These are phyloP conservation scores for Rhinogobius similis DNA, from an alignment of 2,113 vertebrate species.

Conservation along the genomic window DNA sequence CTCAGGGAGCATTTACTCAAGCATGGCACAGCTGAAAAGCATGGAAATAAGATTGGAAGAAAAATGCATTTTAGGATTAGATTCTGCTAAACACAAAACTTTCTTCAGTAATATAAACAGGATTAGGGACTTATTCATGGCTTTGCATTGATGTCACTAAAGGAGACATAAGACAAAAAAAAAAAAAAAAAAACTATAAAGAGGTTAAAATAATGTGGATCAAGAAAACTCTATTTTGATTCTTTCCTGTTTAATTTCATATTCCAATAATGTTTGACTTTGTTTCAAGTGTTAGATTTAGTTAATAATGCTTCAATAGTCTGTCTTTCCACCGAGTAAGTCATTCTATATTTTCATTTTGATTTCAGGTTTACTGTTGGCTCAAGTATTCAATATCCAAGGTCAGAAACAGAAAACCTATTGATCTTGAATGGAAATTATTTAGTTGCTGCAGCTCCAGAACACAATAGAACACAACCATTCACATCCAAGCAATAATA, in stretches of 20 bases:
- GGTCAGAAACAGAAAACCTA: no score
- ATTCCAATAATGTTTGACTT: not conserved
- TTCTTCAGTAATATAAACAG: not conserved
- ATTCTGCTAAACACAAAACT: not conserved
- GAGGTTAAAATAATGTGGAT: not conserved
- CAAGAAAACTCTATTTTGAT: not conserved
- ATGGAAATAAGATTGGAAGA: constrained; percentile 3
- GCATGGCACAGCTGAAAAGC: not conserved
- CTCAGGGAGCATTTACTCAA: not conserved
- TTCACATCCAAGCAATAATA: no score
- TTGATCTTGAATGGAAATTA: no score
- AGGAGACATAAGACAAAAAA: no score
- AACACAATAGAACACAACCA: no score
- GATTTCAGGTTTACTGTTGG: no score
- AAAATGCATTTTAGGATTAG: not conserved
- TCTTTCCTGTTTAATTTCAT: not conserved
- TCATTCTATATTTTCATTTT: no score
- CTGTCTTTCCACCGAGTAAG: no score
- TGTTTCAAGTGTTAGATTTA: not conserved
- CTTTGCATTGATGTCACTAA: not conserved
- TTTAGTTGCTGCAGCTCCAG: no score
- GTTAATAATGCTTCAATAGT: no score
- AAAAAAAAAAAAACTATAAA: no score
- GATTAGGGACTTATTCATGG: not conserved
- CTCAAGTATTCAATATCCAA: no score